phyloP scores from a whole-genome alignment of 1,140 invertebrate species.

The Ctenoplectra terminalis region DNA sequence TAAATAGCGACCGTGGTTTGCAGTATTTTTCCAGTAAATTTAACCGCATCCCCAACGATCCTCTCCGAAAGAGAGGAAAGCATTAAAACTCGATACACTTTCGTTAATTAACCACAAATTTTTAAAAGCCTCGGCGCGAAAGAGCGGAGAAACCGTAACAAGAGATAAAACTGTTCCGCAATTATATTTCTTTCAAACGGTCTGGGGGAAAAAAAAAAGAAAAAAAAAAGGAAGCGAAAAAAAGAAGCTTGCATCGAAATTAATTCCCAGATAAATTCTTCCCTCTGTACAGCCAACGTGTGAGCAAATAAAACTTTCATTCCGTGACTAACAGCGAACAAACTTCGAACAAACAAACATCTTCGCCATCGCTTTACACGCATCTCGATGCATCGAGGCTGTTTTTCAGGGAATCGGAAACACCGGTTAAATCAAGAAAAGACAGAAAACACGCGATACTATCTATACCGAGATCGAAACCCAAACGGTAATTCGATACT shows the following conservation, averaged over 20 bases:
- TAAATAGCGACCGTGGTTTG: neutral
- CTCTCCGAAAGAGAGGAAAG: neutral
- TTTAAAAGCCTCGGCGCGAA: neutral
- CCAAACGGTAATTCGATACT: neutral
- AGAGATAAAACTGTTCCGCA: neutral
- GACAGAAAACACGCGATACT: neutral
- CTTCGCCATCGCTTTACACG: neutral
- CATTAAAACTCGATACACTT: neutral
- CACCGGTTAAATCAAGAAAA: neutral
- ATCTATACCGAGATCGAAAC: conserved; percentile 7
- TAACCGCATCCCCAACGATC: neutral
- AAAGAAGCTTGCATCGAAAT: neutral
- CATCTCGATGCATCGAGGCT: neutral
- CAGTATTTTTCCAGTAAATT: neutral
- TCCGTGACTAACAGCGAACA: neutral
- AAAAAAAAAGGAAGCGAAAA: too few species aligned
- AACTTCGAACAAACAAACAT: neutral
- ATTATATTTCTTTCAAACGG: neutral
- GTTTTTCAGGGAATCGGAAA: conserved; percentile 1
- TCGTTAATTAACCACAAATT: neutral
- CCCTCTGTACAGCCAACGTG: neutral
- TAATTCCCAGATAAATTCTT: conserved; percentile 9
- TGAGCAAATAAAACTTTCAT: neutral
- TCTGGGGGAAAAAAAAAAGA: too few species aligned
- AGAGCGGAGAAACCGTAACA: neutral